Conservation (phyloP, 2,888 invertebrate species). For the Lepeophtheirus nordmannii region DNA sequence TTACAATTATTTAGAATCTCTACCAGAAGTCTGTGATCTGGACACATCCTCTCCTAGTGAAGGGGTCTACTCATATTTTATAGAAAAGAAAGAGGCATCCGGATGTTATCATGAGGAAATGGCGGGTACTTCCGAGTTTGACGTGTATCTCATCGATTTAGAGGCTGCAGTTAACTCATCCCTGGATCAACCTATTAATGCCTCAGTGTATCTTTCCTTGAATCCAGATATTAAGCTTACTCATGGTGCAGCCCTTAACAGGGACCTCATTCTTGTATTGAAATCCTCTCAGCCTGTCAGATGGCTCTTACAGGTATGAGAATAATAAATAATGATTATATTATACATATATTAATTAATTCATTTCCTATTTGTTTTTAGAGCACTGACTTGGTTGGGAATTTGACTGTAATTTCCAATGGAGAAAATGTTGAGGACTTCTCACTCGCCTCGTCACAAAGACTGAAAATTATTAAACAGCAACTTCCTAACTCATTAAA, state of each 20-base stretch:
- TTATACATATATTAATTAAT: no score
- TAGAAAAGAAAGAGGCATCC: background rate
- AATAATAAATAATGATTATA: background rate
- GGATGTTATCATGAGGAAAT: slow-evolving; percentile 16
- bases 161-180: background rate
- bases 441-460: background rate
- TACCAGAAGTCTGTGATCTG: background rate
- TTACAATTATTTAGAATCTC: background rate
- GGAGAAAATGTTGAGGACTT: slow-evolving; percentile 6
- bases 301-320: background rate
- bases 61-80: background rate
- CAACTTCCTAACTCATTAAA: background rate
- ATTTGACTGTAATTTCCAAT: slow-evolving; percentile 4
- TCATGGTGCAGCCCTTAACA: slow-evolving; percentile 4
- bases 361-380: background rate
- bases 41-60: background rate
- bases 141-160: slow-evolving; percentile 13
- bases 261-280: background rate
- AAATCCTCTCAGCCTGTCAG: background rate
- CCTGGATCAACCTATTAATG: background rate
- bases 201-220: background rate
- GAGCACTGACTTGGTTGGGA: background rate
- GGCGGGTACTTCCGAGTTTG: slow-evolving; percentile 7
- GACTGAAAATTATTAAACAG: slow-evolving; percentile 3
- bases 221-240: background rate